Conservation (phyloP, 2,888 invertebrate species). For the Troides aeacus region DNA sequence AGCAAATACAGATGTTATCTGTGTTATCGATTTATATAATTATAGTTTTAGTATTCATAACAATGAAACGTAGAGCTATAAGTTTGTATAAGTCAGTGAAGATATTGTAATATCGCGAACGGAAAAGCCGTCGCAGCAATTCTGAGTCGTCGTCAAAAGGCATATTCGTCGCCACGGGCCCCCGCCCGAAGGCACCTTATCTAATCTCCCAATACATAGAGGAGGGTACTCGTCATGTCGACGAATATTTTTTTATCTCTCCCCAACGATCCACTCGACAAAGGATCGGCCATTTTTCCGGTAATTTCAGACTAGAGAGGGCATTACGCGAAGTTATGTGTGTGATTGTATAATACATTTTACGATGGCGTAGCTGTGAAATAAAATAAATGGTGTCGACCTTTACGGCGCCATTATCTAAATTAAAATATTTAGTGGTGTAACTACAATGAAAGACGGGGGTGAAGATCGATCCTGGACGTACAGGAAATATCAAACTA, state of each 20-base stretch:
- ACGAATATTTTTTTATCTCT: conserved; percentile 61
- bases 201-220: conserved; percentile 51
- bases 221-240: conserved; percentile 45
- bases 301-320: conserved; percentile 49
- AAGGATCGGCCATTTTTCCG: conserved; percentile 48
- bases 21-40: too few relatives aligned
- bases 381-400: conserved; percentile 26
- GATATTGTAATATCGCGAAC: conserved; percentile 28
- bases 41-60: too few relatives aligned
- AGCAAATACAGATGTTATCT: too few relatives aligned
- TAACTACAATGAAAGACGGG: too few relatives aligned
- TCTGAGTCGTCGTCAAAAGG: conserved; percentile 25
- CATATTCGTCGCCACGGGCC: conserved; percentile 31
- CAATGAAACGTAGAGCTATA: too few relatives aligned
- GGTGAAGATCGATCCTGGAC: too few relatives aligned
- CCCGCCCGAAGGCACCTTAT: conserved; percentile 38
- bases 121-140: conserved; percentile 19
- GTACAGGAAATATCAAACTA: too few relatives aligned
- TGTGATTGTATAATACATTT: conserved; percentile 42
- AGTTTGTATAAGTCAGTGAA: conserved; percentile 24
- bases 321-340: conserved; percentile 43
- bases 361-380: conserved; percentile 35
- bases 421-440: conserved; percentile 24
- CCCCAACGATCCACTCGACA: conserved; percentile 44
- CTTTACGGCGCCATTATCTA: conserved; percentile 25